Percentiles rank a stretch among this genome's conserved stretches.
These are phyloP conservation scores for Harpagifer antarcticus DNA, from an alignment of 2,797 vertebrate genomes.

Conservation along the genomic window DNA sequence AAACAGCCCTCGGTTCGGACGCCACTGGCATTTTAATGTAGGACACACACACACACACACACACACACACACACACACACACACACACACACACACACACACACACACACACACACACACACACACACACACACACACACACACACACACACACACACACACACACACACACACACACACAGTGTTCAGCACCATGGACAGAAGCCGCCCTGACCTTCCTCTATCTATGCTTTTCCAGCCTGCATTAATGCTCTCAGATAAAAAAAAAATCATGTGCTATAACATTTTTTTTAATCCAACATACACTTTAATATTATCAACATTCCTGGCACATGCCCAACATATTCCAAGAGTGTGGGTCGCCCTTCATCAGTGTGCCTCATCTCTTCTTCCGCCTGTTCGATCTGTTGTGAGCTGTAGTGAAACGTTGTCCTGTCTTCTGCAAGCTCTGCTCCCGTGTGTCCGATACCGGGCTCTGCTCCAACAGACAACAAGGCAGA, in stretches of 20 bases:
- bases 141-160: not conserved
- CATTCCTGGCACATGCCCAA: not conserved
- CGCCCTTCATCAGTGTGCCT: slow-evolving; percentile 14
- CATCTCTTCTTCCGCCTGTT: slow-evolving; percentile 57
- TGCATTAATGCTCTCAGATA: slow-evolving; percentile 14
- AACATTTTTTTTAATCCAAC: not conserved
- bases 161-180: not conserved
- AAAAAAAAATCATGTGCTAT: not conserved
- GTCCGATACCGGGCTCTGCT: slow-evolving; percentile 69
- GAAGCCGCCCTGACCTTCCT: slow-evolving; percentile 60
- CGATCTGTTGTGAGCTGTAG: slow-evolving; percentile 70
- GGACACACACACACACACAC: slow-evolving; percentile 36
- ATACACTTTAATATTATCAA: not conserved
- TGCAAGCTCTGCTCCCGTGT: slow-evolving; percentile 35
- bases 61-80: slow-evolving; percentile 13
- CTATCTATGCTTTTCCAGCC: not conserved
- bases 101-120: not conserved
- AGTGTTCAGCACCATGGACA: slow-evolving; percentile 86
- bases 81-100: slow-evolving; percentile 4
- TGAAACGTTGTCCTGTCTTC: slow-evolving; percentile 56
- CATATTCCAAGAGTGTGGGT: not conserved
- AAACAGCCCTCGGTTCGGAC: not conserved
- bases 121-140: not conserved
- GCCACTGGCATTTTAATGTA: slow-evolving; percentile 29
- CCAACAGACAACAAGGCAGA: slow-evolving; percentile 64